A percentile compares a stretch with the other conserved stretches of the same genome.
Evolutionary conservation across 1,140 invertebrate species (phyloP).

Genomic region (Drosophila biarmipes): DNA sequence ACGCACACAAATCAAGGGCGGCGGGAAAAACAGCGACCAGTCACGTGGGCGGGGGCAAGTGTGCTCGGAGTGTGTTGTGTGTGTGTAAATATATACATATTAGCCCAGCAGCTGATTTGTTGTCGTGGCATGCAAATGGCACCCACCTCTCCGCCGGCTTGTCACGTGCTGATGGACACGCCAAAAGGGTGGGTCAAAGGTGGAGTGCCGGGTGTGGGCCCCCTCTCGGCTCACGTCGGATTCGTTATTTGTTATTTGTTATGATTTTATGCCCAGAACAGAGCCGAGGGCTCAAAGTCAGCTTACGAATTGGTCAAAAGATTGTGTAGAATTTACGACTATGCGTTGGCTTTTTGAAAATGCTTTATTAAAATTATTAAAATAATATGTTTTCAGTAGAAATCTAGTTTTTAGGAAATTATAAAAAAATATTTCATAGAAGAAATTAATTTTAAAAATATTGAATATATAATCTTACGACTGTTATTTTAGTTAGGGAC

Average conservation of each 20-base stretch:
- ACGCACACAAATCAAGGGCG: constrained; percentile 13
- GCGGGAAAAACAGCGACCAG: constrained; percentile 12
- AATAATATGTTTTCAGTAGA: no score
- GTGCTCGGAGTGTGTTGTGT: constrained; percentile 1
- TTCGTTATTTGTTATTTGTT: constrained; percentile 16
- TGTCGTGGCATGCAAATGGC: constrained; percentile 59
- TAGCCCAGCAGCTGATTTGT: constrained; percentile 61
- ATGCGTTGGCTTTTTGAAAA: no score
- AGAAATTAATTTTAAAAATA: no score
- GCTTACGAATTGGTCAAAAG: neutral
- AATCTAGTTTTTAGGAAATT: no score
- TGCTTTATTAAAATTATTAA: no score
- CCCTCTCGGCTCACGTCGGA: neutral
- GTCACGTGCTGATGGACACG: constrained; percentile 61
- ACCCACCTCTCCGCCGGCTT: constrained; percentile 13
- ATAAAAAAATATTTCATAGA: no score
- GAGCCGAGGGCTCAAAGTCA: neutral
- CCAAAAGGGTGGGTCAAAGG: constrained; percentile 10
- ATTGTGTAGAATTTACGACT: neutral
- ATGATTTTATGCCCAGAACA: constrained; percentile 7
- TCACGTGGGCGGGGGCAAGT: constrained; percentile 12
- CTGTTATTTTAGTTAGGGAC: no score
- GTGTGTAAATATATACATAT: constrained; percentile 14
- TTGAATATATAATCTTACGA: no score
- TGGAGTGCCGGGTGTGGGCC: neutral